Conservation (phyloP, 2,888 invertebrate species). For the Erannis defoliaria region DNA sequence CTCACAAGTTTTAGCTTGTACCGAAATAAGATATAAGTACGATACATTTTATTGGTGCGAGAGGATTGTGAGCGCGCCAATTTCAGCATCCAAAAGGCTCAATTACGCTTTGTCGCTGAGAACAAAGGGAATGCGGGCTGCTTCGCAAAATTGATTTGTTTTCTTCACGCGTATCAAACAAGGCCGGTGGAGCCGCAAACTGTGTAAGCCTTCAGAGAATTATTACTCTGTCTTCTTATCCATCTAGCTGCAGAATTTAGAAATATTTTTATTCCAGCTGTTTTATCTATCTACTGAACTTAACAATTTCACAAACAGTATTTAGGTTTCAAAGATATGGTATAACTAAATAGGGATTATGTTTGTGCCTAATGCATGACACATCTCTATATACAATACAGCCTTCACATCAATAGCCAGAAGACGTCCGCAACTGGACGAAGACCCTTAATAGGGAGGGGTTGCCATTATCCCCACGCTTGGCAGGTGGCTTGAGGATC, state of each 20-base stretch:
- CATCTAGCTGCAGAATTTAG: constrained; percentile 19
- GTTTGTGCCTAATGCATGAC: constrained; percentile 4
- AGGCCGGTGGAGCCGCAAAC: constrained; percentile 8
- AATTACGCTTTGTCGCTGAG: constrained; percentile 38
- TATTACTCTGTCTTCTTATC: not conserved
- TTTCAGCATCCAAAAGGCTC: constrained; percentile 30
- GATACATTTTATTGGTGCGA: constrained; percentile 21
- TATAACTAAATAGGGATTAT: not conserved
- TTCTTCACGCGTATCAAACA: constrained; percentile 22
- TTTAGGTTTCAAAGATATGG: no score
- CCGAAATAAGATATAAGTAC: constrained; percentile 1
- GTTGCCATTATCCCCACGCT: no score
- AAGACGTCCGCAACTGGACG: no score
- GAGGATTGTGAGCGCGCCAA: constrained; percentile 24
- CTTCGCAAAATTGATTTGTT: constrained; percentile 26
- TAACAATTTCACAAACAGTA: not conserved
- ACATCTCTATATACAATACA: not conserved
- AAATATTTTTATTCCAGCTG: not conserved
- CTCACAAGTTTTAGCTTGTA: constrained; percentile 13
- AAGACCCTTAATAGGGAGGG: no score
- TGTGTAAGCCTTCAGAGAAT: constrained; percentile 24
- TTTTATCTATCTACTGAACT: not conserved
- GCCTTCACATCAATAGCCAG: no score
- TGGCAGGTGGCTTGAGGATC: no score
- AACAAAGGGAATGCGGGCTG: constrained; percentile 33